A percentile compares a stretch with the other conserved stretches of the same genome.
These are phyloP conservation scores for Ciconia boyciana DNA, from an alignment of 2,113 vertebrate genomes.

Conservation along the genomic window DNA sequence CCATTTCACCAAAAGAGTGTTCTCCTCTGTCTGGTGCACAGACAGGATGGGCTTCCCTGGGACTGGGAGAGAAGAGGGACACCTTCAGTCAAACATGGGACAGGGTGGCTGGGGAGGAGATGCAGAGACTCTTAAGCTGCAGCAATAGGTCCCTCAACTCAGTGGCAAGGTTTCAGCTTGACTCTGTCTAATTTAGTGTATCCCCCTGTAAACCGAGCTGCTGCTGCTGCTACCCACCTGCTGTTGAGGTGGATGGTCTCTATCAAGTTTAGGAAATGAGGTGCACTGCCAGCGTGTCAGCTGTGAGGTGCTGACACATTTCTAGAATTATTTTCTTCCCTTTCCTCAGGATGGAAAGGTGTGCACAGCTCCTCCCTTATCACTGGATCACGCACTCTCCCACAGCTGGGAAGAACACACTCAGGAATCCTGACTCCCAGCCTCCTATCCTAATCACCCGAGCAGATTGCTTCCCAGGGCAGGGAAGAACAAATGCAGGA, in stretches of 20 bases:
- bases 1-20: slow-evolving; percentile 86
- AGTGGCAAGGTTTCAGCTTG: fast-evolving
- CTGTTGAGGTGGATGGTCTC: background rate
- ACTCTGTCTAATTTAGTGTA: background rate
- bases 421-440: background rate
- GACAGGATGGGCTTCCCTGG: slow-evolving; percentile 89
- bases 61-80: slow-evolving; percentile 70
- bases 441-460: background rate
- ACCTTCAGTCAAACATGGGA: background rate
- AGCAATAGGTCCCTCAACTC: background rate
- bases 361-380: background rate
- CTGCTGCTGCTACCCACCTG: background rate
- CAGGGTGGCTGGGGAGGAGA: background rate
- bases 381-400: background rate
- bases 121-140: background rate
- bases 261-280: background rate
- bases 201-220: background rate
- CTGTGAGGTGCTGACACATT: background rate
- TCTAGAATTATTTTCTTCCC: background rate
- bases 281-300: background rate
- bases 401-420: background rate
- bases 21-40: slow-evolving; percentile 84
- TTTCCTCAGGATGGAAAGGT: background rate
- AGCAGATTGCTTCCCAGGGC: background rate
- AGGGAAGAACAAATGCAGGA: background rate